Evolutionary conservation across 2,113 vertebrate species (phyloP), one percentile per base, ranked within the genome.

Genomic region (Nesoenas mayeri): DNA sequence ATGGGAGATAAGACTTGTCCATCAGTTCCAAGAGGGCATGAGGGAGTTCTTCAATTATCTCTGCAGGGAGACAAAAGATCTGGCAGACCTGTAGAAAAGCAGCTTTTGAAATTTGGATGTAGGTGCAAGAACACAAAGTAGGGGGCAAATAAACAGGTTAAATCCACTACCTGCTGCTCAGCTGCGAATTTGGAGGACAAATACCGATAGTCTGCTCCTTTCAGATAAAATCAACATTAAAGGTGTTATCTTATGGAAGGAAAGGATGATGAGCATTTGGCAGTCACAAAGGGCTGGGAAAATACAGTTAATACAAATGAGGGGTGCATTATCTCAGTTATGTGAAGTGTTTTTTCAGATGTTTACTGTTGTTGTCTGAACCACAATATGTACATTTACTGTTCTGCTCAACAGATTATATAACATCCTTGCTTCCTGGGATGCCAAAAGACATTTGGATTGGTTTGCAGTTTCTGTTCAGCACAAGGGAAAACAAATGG

Each of bases 381-480:
- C 74, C 28, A 64, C 42, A 70, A 22, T 61, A 26, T 79, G 36
- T 93, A 60, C 32, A 14, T 95, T 85, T 82, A 73, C 50, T 93
- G 20, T 77, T 96, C 84, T 87, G 85, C 82, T 54, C 89, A 83
- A 97, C 93, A 99, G 99, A 99, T 97, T 99, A 99, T 96, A 98
- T 99, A 98, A 99, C 97, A 77, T 98, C 98, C n/a, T 97, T 99
- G 91, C 88, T 99, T 97, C 97, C 98, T 4, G 54, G 29, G 8
- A 89, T 98, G 95, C 96, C 79, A 24, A 73, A 94, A 40, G 97
- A 93, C 34, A 89, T 98, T 58, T 99, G 99, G 99, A 99, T 99
- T 78, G 99, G 99, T 90, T 97, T 99, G 94, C 98, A 97, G 85
- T 95, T 98, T 93, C 92, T 80, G 10, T 83, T 85, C 16, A 94